A percentile compares a stretch with the other conserved stretches of the same genome.
Evolutionary conservation across 2,797 vertebrate species (phyloP).

Genomic region (Girardinus metallicus): DNA sequence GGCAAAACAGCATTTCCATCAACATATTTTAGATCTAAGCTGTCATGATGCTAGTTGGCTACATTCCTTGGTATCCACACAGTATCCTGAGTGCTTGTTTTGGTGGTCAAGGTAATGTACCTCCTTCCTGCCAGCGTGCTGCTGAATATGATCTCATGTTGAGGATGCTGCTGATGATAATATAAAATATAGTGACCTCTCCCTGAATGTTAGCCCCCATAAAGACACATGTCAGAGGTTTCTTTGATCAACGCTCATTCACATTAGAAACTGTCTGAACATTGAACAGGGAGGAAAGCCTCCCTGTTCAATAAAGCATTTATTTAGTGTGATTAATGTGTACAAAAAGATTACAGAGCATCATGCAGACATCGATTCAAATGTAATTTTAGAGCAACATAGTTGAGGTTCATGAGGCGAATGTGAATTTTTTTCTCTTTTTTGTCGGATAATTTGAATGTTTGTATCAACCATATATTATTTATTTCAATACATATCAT

Average conservation of each 20-base stretch:
- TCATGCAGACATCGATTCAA: neutral
- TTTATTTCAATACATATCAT: neutral
- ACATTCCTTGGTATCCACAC: slow-evolving; percentile 81
- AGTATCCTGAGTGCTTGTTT: slow-evolving; percentile 79
- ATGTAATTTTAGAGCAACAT: neutral
- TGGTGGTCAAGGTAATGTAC: slow-evolving; percentile 77
- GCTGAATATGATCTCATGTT: slow-evolving; percentile 47
- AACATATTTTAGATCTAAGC: slow-evolving; percentile 19
- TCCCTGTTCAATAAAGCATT: slow-evolving; percentile 39
- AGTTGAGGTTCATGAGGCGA: neutral
- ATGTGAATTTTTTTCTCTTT: neutral
- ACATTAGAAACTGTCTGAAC: slow-evolving; percentile 28
- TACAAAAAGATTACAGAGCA: neutral
- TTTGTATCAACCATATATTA: neutral
- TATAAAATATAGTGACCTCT: slow-evolving; percentile 52
- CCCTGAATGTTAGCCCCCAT: slow-evolving; percentile 72
- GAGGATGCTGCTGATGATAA: slow-evolving; percentile 48
- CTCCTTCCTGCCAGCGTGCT: slow-evolving; percentile 51
- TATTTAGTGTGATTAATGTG: slow-evolving; percentile 20
- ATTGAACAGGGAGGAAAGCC: slow-evolving; percentile 36
- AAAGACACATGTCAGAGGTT: slow-evolving; percentile 86
- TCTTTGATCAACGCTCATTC: slow-evolving; percentile 57
- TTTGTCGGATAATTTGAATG: neutral
- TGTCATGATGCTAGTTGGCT: slow-evolving; percentile 71
- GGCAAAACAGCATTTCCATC: slow-evolving; percentile 20